Base-by-base conservation (phyloP, 2,113 vertebrate genomes). In the Chaetodon auriga region DNA sequence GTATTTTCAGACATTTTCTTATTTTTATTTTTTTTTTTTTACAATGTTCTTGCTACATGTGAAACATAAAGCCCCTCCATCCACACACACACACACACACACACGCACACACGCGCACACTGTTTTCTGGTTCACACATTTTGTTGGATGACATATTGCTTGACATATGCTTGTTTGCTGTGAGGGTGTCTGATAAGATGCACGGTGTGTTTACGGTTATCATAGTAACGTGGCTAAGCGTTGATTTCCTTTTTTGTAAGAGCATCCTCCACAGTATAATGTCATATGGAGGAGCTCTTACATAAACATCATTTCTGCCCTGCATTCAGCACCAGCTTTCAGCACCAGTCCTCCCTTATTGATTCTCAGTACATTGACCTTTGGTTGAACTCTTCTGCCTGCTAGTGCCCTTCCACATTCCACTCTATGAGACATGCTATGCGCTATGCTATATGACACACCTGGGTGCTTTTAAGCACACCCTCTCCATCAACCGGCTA, bases 391-490 rank as follows among this genome's bases (percentile, higher is more conserved):
- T 86, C 85, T 81, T 77, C 82, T 72, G 75, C 81, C 81, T 85
- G 85, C 77, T 76, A 46, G 88, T 92, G 89, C 90, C 85, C 85
- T 87, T 88, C 81, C 82, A 81, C 87, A 86, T 84, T 88, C 81
- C 73, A 46, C 81, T 92, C 89, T 75, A 55, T 81, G 86, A 91
- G 87, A 93, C 92, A 86, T 87, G 86, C 85, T 65, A 81, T 87
- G 90, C 87, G 84, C 93, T 84, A 68, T 89, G 91, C 93, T 89
- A 87, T 94, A 95, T 91, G 93, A 95, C 93, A 95, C 93, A 95
- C 93, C 93, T 94, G 95, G 93, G 92, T 94, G 95, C 92, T 93
- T 92, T 93, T 95, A 94, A 95, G 94, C 92, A 90, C 93, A 84
- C 83, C 92, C 92, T 92, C 91, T 95, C 93, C 90, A 95, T 95